A percentile compares a stretch with the other conserved stretches of the same genome.
Evolutionary conservation across 2,888 invertebrate genomes (phyloP).

Genomic region (Tiliacea citrago): DNA sequence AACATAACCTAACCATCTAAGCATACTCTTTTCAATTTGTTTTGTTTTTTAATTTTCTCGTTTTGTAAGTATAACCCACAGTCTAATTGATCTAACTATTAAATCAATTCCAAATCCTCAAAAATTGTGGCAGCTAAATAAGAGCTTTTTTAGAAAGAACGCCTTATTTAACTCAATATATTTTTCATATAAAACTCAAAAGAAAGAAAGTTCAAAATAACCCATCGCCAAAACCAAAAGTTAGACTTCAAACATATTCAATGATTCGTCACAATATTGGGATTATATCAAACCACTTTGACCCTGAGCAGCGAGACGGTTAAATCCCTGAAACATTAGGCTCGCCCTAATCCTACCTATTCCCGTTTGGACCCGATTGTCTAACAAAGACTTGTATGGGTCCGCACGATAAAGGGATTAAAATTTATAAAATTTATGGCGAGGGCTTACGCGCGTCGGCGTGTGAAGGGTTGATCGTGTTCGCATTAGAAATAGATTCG

Average conservation of each 20-base stretch:
- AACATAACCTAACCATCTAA: no score
- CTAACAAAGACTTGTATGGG: slow-evolving; percentile 80
- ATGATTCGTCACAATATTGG: slow-evolving; percentile 71
- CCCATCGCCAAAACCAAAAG: slow-evolving; percentile 20
- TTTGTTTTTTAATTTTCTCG: no score
- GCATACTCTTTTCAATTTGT: no score
- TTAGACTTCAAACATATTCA: slow-evolving; percentile 58
- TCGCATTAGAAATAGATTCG: slow-evolving; percentile 63
- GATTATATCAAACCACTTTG: slow-evolving; percentile 58
- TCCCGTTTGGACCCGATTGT: slow-evolving; percentile 70
- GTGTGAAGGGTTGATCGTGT: slow-evolving; percentile 71
- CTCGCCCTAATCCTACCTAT: slow-evolving; percentile 76
- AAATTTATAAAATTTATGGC: slow-evolving; percentile 85
- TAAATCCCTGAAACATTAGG: slow-evolving; percentile 74
- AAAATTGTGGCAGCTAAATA: not conserved
- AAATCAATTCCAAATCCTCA: not conserved
- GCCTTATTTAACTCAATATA: not conserved
- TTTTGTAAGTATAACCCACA: no score
- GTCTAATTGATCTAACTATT: no score
- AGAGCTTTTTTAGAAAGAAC: not conserved
- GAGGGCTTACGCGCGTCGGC: slow-evolving; percentile 71
- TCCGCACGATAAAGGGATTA: slow-evolving; percentile 86
- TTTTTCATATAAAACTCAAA: not conserved
- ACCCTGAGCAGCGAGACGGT: slow-evolving; percentile 52
- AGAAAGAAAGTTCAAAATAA: not conserved